These are phyloP conservation scores for Pheosia tremula DNA, from an alignment of 2,888 invertebrate genomes.

Conservation along the genomic window DNA sequence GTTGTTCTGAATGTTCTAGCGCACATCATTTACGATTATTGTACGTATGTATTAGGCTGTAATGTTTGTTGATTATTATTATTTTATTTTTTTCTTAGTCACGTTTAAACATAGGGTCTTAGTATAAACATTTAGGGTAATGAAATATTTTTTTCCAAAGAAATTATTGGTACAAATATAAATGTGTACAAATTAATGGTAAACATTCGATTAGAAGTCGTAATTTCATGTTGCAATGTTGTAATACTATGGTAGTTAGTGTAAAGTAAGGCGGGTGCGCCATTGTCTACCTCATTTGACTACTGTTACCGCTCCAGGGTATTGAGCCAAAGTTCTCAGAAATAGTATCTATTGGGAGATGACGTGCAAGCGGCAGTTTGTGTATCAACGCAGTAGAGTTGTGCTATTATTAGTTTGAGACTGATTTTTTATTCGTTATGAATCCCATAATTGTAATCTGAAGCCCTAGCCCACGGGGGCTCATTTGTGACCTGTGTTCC, in stretches of 20 bases:
- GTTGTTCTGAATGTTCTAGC: conserved; percentile 69
- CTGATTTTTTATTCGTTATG: conserved; percentile 60
- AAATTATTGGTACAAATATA: conserved; percentile 83
- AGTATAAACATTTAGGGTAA: conserved; percentile 56
- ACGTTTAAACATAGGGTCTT: conserved; percentile 68
- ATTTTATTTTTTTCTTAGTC: conserved; percentile 76
- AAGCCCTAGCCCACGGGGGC: conserved; percentile 10
- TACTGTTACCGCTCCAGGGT: conserved; percentile 71
- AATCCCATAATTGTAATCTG: conserved; percentile 13
- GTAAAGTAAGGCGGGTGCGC: conserved; percentile 68
- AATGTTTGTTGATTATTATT: conserved; percentile 82
- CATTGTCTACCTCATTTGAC: conserved; percentile 79
- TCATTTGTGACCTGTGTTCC: conserved; percentile 1
- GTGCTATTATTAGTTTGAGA: conserved; percentile 59
- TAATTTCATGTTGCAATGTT: conserved; percentile 80
- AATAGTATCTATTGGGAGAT: conserved; percentile 69
- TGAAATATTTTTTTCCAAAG: conserved; percentile 78
- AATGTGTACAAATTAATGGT: conserved; percentile 80
- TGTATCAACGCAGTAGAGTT: conserved; percentile 38
- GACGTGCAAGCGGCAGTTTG: conserved; percentile 48
- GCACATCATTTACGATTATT: conserved; percentile 66
- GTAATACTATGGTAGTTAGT: conserved; percentile 73
- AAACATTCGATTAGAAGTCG: conserved; percentile 67
- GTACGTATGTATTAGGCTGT: conserved; percentile 64
- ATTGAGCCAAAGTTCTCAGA: conserved; percentile 77